Percentiles rank a stretch among this genome's conserved stretches.
These are phyloP conservation scores for Nezara viridula DNA, from an alignment of 2,888 invertebrate species.

Conservation along the genomic window DNA sequence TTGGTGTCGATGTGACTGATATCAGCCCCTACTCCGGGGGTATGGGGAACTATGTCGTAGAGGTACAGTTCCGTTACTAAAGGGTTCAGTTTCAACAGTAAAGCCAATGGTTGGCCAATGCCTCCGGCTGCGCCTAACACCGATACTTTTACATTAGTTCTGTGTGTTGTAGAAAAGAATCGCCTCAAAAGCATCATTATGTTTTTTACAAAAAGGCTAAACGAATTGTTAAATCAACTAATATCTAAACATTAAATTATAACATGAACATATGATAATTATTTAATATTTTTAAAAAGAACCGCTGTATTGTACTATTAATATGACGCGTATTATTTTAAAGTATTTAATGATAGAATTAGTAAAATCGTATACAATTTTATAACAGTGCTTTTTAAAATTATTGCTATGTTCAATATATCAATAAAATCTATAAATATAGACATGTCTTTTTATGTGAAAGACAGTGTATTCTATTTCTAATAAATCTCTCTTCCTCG, in stretches of 20 bases:
- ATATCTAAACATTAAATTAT: not conserved
- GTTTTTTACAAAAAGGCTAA: not conserved
- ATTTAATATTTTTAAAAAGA: not conserved
- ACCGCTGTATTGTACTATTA: too few relatives aligned
- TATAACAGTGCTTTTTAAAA: too few relatives aligned
- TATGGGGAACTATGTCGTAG: conserved; percentile 91
- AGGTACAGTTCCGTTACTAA: conserved; percentile 86
- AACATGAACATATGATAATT: not conserved
- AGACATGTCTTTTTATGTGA: too few relatives aligned
- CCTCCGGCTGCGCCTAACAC: conserved; percentile 98
- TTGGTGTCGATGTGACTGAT: conserved; percentile 95
- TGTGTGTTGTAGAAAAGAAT: conserved; percentile 56
- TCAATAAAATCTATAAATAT: too few relatives aligned
- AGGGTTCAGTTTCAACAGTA: conserved; percentile 91
- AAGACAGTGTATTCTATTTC: too few relatives aligned
- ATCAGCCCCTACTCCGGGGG: conserved; percentile 97
- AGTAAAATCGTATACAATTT: too few relatives aligned
- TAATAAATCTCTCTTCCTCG: too few relatives aligned
- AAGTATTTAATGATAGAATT: too few relatives aligned
- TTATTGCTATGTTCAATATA: too few relatives aligned
- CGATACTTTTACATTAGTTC: conserved; percentile 89
- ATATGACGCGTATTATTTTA: too few relatives aligned
- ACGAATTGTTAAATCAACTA: not conserved
- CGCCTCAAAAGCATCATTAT: not conserved
- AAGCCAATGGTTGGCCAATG: conserved; percentile 95